phyloP scores from a whole-genome alignment of 2,113 vertebrate genomes.

The Micronisus gabar region DNA sequence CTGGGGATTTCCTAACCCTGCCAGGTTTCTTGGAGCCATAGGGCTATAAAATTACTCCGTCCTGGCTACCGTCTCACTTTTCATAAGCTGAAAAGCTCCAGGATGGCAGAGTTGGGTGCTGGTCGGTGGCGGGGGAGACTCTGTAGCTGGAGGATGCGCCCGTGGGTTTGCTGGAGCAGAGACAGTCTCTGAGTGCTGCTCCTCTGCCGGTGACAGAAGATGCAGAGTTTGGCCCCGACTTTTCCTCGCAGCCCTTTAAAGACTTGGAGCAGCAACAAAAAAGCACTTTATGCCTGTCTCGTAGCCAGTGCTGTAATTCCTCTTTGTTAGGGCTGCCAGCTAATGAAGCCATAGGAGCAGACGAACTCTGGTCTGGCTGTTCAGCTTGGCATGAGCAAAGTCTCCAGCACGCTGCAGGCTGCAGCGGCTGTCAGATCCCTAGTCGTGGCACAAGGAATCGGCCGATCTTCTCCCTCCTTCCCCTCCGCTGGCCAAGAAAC shows the following conservation, averaged over 20 bases:
- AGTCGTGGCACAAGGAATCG: not conserved
- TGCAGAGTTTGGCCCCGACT: not conserved
- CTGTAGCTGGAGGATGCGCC: not conserved
- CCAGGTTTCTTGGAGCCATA: rapidly evolving
- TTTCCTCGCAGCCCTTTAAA: not conserved
- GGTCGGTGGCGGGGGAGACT: not conserved
- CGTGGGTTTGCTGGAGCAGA: not conserved
- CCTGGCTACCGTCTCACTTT: not conserved
- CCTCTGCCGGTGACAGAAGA: not conserved
- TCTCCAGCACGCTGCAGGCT: not conserved
- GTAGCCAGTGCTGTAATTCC: not conserved
- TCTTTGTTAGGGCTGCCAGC: not conserved
- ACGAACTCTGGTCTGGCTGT: not conserved
- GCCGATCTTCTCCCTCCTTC: constrained; percentile 72
- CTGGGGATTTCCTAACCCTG: not conserved
- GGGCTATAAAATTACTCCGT: not conserved
- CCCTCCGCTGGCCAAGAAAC: constrained; percentile 77
- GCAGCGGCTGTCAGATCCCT: not conserved
- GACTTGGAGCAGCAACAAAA: not conserved
- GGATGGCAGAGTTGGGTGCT: not conserved
- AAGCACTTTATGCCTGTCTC: not conserved
- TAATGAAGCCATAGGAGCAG: not conserved
- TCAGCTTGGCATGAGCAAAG: not conserved
- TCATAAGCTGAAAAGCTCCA: not conserved
- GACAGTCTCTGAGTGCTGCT: not conserved